phyloP scores from a whole-genome alignment of 2,888 invertebrate species.

The Apodemia zela region DNA sequence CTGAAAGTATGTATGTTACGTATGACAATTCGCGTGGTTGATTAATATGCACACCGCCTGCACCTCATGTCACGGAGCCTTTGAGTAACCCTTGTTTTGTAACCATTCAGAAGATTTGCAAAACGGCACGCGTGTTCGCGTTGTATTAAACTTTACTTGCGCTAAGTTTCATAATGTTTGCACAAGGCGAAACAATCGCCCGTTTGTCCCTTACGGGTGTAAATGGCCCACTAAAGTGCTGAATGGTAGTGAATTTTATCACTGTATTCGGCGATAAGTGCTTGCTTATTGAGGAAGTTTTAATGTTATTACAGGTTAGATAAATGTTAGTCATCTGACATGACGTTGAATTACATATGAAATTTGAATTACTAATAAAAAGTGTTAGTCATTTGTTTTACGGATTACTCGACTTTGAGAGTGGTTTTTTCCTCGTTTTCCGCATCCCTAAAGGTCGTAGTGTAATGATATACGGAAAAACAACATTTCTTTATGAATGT shows the following conservation, averaged over 20 bases:
- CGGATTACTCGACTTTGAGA: too few species aligned
- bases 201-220: constrained; percentile 50
- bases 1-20: constrained; percentile 47
- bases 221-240: constrained; percentile 17
- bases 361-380: neutral
- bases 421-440: neutral
- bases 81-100: constrained; percentile 60
- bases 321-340: neutral
- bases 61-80: constrained; percentile 39
- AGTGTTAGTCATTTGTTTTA: constrained; percentile 1
- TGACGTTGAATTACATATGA: neutral
- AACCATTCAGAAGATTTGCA: constrained; percentile 57
- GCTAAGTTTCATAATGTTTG: constrained; percentile 71
- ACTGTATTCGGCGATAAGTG: neutral
- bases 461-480: neutral
- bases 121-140: constrained; percentile 53
- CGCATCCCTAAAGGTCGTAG: neutral
- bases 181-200: constrained; percentile 58
- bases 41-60: constrained; percentile 53
- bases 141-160: constrained; percentile 53
- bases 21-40: constrained; percentile 46
- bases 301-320: constrained; percentile 1
- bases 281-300: neutral
- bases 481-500: too few species aligned
- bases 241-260: constrained; percentile 9